Base-by-base conservation (phyloP, 37 sponge, comb jelly and placozoan genomes). In the Crambe crambe region DNA sequence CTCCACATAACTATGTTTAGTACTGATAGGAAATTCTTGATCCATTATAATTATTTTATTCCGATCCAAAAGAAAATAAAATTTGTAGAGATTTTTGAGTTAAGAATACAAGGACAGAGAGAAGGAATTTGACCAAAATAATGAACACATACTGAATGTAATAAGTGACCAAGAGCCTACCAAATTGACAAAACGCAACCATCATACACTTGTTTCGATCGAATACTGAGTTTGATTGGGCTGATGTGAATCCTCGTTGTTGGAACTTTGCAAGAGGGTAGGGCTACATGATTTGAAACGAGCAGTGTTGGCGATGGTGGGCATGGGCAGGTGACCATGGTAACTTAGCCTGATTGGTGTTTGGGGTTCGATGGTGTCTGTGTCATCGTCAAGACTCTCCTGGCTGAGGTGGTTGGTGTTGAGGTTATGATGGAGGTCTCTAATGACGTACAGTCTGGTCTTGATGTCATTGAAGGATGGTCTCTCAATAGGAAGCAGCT, bases 401-500 rank as follows among this genome's bases (percentile, higher is more conserved):
- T 56, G 72, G n/a, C 43, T 42, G 26, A 9, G 29, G 15, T 21
- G 4, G 25, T 40, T 22, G 42, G 70, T 36, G 30, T 54, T 22
- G 42, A 56, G 35, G n/a, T n/a, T n/a, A 31, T 20, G 36, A 21
- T 72, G 22, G 22, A 51, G 37, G 27, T 75, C 68, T 34, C 2
- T 51, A 30, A 68, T 75, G 29, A 68, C 42, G 12, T 39, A 12
- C 17, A 83, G 84, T 31, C 37, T n/a, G 0, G 44, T 40, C 35
- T 66, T 75, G 63, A 85, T 42, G 31, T 68, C 77, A 0, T 29
- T 18, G 57, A 90, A 90, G 57, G 59, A 51, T 39, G 90, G 85
- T 62, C 90, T 66, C 42, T 76, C 81, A 25, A 77, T 41, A n/a
- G 90, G 90, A 5, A 77, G 51, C 2, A 77, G 34, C 90, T 90